Percentiles rank a stretch among this genome's conserved stretches.
Conservation (phyloP, 2,113 vertebrate genomes). For the Paracyprichromis sp. region DNA sequence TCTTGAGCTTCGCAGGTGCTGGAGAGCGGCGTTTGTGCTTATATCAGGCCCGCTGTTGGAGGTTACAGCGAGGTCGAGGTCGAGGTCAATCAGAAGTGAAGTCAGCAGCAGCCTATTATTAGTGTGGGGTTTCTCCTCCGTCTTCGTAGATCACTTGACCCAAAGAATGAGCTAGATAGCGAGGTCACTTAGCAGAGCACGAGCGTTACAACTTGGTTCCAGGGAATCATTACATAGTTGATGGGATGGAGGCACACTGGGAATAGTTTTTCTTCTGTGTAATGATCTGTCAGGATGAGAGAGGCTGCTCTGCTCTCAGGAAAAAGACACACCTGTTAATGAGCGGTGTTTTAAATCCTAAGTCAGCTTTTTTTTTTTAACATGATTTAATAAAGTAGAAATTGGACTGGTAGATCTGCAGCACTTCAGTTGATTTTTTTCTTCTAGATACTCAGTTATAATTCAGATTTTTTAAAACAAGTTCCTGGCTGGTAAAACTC, state of each 20-base stretch:
- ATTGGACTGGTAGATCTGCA: background rate
- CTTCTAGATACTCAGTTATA: background rate
- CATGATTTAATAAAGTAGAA: background rate
- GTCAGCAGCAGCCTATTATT: background rate
- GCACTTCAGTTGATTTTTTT: background rate
- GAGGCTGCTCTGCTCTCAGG: background rate
- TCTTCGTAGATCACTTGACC: background rate
- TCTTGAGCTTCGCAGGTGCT: background rate
- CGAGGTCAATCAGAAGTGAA: background rate
- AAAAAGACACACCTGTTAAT: background rate
- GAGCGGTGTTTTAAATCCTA: background rate
- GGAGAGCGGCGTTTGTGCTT: background rate
- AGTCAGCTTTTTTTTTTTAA: background rate
- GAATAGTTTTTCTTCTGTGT: background rate
- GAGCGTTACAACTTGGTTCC: background rate
- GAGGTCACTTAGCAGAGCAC: background rate
- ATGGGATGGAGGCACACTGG: background rate
- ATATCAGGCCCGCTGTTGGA: background rate
- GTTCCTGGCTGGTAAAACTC: background rate
- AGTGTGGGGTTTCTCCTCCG: background rate
- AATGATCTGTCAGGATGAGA: background rate
- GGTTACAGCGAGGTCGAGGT: conserved; percentile 22
- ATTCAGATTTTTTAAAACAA: background rate
- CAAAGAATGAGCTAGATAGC: background rate
- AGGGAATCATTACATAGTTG: background rate